Evolutionary conservation across 2,113 vertebrate species (phyloP).

Genomic region (Mesitornis unicolor): DNA sequence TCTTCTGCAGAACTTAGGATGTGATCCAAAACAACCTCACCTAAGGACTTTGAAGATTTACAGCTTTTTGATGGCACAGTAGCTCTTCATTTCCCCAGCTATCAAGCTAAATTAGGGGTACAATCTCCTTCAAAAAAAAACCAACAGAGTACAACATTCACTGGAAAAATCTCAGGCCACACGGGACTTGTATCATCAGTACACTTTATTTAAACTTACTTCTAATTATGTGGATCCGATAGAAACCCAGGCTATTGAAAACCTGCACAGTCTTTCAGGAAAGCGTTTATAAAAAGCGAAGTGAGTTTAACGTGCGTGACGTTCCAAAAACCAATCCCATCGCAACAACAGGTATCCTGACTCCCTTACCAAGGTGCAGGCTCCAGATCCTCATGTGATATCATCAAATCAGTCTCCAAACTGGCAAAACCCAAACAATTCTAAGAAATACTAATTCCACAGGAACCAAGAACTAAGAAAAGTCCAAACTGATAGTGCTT

Average conservation of each 20-base stretch:
- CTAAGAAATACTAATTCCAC: slow-evolving; percentile 76
- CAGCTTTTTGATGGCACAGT: neutral
- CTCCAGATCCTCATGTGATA: slow-evolving; percentile 47
- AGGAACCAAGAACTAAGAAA: slow-evolving; percentile 63
- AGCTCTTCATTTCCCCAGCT: neutral
- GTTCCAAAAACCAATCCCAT: slow-evolving; percentile 43
- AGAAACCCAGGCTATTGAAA: neutral
- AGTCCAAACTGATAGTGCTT: slow-evolving; percentile 75
- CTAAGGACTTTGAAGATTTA: neutral
- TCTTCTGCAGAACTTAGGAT: neutral
- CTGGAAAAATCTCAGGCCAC: slow-evolving; percentile 14
- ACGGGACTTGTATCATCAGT: slow-evolving; percentile 10
- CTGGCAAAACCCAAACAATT: slow-evolving; percentile 69
- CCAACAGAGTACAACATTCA: neutral
- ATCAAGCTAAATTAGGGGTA: neutral
- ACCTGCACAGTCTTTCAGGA: neutral
- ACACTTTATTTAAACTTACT: slow-evolving; percentile 46
- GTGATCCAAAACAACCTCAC: neutral
- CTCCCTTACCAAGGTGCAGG: neutral
- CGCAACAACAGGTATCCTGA: slow-evolving; percentile 54
- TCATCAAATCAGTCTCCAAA: slow-evolving; percentile 49
- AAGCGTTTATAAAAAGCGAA: slow-evolving; percentile 6
- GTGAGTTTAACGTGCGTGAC: slow-evolving; percentile 25
- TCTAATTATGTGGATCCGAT: slow-evolving; percentile 46
- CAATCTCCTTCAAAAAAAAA: neutral